phyloP scores from a whole-genome alignment of 2,888 invertebrate species.

The Morpho achilles region DNA sequence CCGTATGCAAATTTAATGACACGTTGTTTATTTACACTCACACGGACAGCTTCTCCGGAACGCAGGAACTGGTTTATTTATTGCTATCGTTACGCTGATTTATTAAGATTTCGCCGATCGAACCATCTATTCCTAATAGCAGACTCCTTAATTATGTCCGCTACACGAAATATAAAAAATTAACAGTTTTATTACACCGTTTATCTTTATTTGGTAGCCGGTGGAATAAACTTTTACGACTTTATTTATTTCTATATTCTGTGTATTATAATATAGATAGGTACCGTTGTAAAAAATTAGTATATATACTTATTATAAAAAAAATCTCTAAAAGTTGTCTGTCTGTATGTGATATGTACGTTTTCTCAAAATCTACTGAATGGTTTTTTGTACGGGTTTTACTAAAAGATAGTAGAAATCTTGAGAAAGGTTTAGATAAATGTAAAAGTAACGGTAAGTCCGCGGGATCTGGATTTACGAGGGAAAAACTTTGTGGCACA shows the following conservation, averaged over 20 bases:
- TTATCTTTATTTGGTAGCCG: not conserved
- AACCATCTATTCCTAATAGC: constrained; percentile 23
- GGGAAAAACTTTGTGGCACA: too few relatives aligned
- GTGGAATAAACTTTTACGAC: not conserved
- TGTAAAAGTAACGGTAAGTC: too few relatives aligned
- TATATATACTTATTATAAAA: too few relatives aligned
- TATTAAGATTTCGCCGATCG: constrained; percentile 29
- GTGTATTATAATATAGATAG: too few relatives aligned
- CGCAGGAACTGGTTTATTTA: constrained; percentile 36
- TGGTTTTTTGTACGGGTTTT: too few relatives aligned
- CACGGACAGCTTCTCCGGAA: constrained; percentile 41
- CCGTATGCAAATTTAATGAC: constrained; percentile 61
- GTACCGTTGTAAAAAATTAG: too few relatives aligned
- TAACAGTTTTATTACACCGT: constrained; percentile 3
- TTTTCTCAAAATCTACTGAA: too few relatives aligned
- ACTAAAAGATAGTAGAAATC: too few relatives aligned
- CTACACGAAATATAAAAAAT: constrained; percentile 12
- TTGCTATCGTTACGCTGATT: constrained; percentile 32
- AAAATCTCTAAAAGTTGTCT: too few relatives aligned
- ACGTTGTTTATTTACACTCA: constrained; percentile 52
- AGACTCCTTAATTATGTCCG: constrained; percentile 16
- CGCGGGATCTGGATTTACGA: too few relatives aligned
- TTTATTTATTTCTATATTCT: constrained; percentile 1
- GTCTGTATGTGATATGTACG: too few relatives aligned
- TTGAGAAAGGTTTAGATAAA: too few relatives aligned